Evolutionary conservation across 2,113 vertebrate species (phyloP).

Genomic region (Toxotes jaculatrix): DNA sequence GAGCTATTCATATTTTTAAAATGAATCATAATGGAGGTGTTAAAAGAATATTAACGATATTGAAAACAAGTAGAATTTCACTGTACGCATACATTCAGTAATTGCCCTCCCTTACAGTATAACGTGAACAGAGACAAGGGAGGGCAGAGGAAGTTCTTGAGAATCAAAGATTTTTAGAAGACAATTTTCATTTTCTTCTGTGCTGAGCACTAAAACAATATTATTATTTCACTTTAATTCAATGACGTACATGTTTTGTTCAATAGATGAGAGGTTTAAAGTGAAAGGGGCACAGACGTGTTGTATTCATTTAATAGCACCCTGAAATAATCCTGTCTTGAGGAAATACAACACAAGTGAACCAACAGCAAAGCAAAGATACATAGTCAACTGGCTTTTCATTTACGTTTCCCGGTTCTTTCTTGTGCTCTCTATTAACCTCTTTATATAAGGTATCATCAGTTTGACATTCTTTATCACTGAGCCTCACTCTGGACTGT

Average conservation of each 20-base stretch:
- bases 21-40: constrained; percentile 2
- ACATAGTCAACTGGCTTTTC: constrained; percentile 44
- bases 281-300: not conserved
- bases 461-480: constrained; percentile 60
- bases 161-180: not conserved
- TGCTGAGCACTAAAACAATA: not conserved
- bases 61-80: not conserved
- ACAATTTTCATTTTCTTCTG: not conserved
- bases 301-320: not conserved
- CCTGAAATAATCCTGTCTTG: not conserved
- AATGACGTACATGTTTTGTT: not conserved
- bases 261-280: not conserved
- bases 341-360: constrained; percentile 12
- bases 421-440: constrained; percentile 67
- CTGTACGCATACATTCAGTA: not conserved
- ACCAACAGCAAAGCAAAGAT: constrained; percentile 32
- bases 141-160: not conserved
- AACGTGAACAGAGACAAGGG: not conserved
- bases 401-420: constrained; percentile 48
- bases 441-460: constrained; percentile 52
- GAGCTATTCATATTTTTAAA: constrained; percentile 23
- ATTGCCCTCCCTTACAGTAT: not conserved
- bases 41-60: not conserved
- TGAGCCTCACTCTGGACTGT: constrained; percentile 38
- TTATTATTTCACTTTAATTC: not conserved